Base-by-base conservation (phyloP, 2,113 vertebrate genomes). In the Puntigrus tetrazona region DNA sequence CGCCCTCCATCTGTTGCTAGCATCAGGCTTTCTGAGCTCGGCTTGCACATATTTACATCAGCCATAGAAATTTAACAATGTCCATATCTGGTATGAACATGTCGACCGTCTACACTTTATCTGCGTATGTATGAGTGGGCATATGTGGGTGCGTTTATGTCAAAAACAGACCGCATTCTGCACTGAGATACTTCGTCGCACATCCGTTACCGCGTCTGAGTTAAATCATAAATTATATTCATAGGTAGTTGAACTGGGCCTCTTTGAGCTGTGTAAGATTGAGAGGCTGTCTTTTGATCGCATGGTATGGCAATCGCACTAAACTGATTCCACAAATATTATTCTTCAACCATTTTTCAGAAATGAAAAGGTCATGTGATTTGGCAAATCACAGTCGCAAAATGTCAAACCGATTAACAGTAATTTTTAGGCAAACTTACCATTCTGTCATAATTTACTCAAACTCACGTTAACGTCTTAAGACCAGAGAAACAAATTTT, bases 1-100 rank as follows among this genome's bases (percentile, higher is more conserved):
- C n/a, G n/a, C 18, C 47, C 34, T 78, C 59, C 61, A 78, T 87
- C 86, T 85, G 83, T 63, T 80, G 73, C 83, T 52, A 70, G 55
- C 45, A 45, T 47, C 6, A 55, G 61, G 69, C 67, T 84, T 77
- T 45, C 41, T 41, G 57, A 72, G 70, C 38, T 43, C 20, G 31
- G 77, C 18, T 55, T 81, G 73, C 55, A 65, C 57, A 50, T 50
- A 75, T 85, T 81, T 73, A 63, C 84, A 80, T 72, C 69, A 75
- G 47, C 59, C 74, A n/a, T 63, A n/a, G 45, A 63, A 80, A 67
- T 75, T 8, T 29, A 45, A 63, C 74, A 76, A 72, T 75, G 73
- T 67, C 38, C 81, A 50, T 67, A 31, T 47, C 52, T 65, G 70
- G 38, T 73, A n/a, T 65, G 27, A 63, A 63, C 55, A 78, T 78